Base-by-base conservation (phyloP, 2,888 invertebrate species). In the Galerucella calmariensis region DNA sequence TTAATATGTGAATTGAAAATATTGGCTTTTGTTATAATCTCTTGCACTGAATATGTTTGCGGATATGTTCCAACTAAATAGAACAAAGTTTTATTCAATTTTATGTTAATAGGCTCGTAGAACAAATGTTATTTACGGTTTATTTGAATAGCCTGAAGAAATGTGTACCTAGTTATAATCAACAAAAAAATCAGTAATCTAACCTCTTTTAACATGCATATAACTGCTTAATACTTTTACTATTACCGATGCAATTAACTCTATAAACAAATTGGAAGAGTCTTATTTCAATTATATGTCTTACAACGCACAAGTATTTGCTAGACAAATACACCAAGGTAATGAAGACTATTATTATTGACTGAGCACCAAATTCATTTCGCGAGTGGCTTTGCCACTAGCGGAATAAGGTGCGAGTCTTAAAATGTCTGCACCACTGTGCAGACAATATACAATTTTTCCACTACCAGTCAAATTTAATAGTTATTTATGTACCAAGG, bases 271-370 rank as follows among this genome's bases (percentile, higher is more conserved):
- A 8, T 62, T 14, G 41, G 41, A 62, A 10, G 2, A 62, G 61
- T 6, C 35, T 27, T 20, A 62, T 62, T 62, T 62, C 41, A 62
- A 62, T 62, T 20, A 62, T 62, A 62, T 27, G 35, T 62, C 35
- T 11, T 11, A 11, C 4, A 11, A 24, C 14, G 27, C 61, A 62
- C 61, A 62, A 35, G n/a, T 14, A 48, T 62, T 20, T 62, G 27
- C 27, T 8, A 62, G 61, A 24, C 41, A 27, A 24, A n/a, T n/a
- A n/a, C n/a, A n/a, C n/a, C n/a, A n/a, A n/a, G n/a, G n/a, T n/a
- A n/a, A n/a, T n/a, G n/a, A n/a, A n/a, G n/a, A n/a, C n/a, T n/a
- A n/a, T n/a, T n/a, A n/a, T n/a, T n/a, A n/a, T n/a, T n/a, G n/a
- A n/a, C n/a, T n/a, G n/a, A n/a, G n/a, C n/a, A n/a, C n/a, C n/a